Evolutionary conservation across 2,797 vertebrate genomes (phyloP).

Genomic region (Apogon hyalosoma): DNA sequence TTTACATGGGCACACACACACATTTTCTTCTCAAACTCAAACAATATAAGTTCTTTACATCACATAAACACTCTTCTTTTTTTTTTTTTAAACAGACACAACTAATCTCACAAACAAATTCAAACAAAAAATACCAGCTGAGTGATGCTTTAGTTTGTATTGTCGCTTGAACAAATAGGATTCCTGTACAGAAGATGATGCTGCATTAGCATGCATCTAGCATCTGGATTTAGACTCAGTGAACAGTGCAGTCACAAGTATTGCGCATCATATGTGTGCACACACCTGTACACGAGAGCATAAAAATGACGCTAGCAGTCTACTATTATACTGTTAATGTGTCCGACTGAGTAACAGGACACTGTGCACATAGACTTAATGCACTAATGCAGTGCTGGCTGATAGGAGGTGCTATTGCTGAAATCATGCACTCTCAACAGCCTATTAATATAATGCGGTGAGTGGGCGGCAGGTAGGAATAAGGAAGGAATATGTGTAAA

Average conservation of each 20-base stretch:
- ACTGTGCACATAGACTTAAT: conserved; percentile 52
- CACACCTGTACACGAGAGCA: conserved; percentile 7
- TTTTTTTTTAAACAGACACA: background rate
- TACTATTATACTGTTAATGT: conserved; percentile 54
- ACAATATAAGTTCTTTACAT: conserved; percentile 3
- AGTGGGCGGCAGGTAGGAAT: conserved; percentile 16
- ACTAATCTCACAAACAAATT: background rate
- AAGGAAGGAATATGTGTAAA: conserved; percentile 2
- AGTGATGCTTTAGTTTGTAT: background rate
- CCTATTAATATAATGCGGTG: conserved; percentile 65
- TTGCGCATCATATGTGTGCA: background rate
- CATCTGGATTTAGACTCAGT: conserved; percentile 21
- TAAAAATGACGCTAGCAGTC: conserved; percentile 34
- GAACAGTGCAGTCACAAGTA: conserved; percentile 31
- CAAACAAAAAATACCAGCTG: background rate
- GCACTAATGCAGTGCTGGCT: conserved; percentile 58
- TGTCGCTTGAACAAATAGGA: conserved; percentile 41
- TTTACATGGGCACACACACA: background rate
- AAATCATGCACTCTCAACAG: conserved; percentile 56
- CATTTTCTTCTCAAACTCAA: background rate
- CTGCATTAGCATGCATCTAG: conserved; percentile 44
- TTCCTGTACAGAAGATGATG: conserved; percentile 29
- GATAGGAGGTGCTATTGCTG: conserved; percentile 64
- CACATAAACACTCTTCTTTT: too few relatives aligned
- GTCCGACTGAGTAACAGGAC: conserved; percentile 43